Percentiles rank a stretch among this genome's conserved stretches.
phyloP scores from a whole-genome alignment of 1,140 invertebrate genomes.

The Drosophila neocordata region DNA sequence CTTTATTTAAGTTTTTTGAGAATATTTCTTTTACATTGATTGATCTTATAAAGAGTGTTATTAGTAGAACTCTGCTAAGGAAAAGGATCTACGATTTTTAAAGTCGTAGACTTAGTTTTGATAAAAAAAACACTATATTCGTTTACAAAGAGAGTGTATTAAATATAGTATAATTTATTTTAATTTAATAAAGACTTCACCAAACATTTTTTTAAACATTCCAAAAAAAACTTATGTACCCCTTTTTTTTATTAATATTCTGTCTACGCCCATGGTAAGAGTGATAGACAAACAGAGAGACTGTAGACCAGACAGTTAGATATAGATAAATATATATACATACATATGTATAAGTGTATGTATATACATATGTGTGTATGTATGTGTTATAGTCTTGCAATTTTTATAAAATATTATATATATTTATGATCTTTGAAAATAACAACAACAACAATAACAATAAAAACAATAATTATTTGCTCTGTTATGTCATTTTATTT shows the following conservation, averaged over 20 bases:
- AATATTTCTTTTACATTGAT: no score
- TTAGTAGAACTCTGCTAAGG: no score
- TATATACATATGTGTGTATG: background rate
- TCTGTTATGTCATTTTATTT: slow-evolving; percentile 73
- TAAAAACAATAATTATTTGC: slow-evolving; percentile 56
- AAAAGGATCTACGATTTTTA: no score
- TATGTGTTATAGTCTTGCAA: background rate
- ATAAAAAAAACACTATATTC: no score
- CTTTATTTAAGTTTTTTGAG: no score
- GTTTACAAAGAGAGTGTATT: no score
- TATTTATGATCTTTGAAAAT: slow-evolving; percentile 38
- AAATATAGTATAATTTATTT: no score
- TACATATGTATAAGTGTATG: background rate
- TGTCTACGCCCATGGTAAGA: slow-evolving; percentile 15
- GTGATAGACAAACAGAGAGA: slow-evolving; percentile 21
- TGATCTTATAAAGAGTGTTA: no score
- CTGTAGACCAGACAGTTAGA: slow-evolving; percentile 36
- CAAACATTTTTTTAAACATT: no score
- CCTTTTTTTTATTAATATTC: background rate
- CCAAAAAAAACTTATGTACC: no score
- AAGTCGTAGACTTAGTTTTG: no score
- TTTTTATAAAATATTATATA: slow-evolving; percentile 15
- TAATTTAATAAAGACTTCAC: no score
- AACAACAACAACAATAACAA: slow-evolving; percentile 11
- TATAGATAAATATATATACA: background rate